Percentiles rank a stretch among this genome's conserved stretches.
These are phyloP conservation scores for Callionymus lyra DNA, from an alignment of 2,113 vertebrate species.

Conservation along the genomic window DNA sequence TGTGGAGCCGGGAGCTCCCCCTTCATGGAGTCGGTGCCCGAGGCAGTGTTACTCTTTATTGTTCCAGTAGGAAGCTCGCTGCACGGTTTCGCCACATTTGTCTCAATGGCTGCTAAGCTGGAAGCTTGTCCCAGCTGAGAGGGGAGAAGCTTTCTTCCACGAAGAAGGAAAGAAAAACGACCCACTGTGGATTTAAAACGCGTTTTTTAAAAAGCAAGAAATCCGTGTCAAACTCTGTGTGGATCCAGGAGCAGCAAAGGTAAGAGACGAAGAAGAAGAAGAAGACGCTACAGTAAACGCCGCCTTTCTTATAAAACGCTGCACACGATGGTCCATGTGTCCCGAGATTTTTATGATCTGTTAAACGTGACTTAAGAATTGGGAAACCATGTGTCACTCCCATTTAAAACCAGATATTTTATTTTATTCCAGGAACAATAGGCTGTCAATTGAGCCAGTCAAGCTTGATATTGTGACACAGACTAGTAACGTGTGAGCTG, in stretches of 20 bases:
- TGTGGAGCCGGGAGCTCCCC: constrained; percentile 5
- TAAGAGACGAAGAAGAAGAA: too few relatives aligned
- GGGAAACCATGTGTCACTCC: too few relatives aligned
- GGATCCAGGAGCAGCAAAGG: constrained; percentile 18
- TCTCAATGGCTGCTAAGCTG: constrained; percentile 37
- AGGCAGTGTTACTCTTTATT: constrained; percentile 47
- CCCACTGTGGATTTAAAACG: too few relatives aligned
- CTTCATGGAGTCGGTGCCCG: constrained; percentile 7
- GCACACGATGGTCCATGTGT: too few relatives aligned
- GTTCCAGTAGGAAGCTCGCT: constrained; percentile 32
- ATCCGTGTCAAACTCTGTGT: constrained; percentile 11
- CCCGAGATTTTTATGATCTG: too few relatives aligned
- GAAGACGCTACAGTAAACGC: too few relatives aligned
- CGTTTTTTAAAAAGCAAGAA: too few relatives aligned
- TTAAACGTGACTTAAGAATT: too few relatives aligned
- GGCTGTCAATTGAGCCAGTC: too few relatives aligned
- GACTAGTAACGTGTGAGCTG: neutral
- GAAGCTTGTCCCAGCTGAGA: constrained; percentile 47
- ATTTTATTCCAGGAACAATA: too few relatives aligned
- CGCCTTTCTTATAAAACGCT: neutral
- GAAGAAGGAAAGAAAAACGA: neutral
- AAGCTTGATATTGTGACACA: too few relatives aligned
- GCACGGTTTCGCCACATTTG: constrained; percentile 27
- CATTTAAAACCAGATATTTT: too few relatives aligned
- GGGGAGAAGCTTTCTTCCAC: constrained; percentile 16